Conservation (phyloP, 2,888 invertebrate genomes). For the Pristionchus maxplancki region DNA sequence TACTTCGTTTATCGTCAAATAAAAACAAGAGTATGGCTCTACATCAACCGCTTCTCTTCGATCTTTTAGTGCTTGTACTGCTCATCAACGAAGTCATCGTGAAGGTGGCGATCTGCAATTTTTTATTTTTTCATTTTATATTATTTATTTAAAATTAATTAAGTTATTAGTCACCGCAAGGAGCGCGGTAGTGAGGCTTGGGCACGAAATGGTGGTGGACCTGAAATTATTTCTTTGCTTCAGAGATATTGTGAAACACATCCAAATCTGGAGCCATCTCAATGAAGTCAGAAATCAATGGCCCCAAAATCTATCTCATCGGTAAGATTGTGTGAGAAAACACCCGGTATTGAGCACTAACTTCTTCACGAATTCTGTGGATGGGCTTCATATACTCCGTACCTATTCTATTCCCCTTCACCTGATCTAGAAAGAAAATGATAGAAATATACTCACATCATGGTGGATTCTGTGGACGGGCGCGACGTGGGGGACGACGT, state of each 20-base stretch:
- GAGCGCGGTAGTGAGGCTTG: slow-evolving; percentile 37
- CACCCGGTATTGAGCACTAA: too few species aligned
- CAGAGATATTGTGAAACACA: too few species aligned
- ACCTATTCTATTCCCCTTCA: too few species aligned
- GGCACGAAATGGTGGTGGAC: slow-evolving; percentile 33
- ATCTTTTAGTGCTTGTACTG: background rate
- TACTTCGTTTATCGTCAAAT: background rate
- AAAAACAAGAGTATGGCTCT: background rate
- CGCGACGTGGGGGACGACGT: background rate
- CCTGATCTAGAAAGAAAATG: too few species aligned
- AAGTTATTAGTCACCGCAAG: slow-evolving; percentile 16
- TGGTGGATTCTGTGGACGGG: slow-evolving; percentile 10
- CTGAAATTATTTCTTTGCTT: background rate
- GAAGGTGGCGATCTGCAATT: background rate
- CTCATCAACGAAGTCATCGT: background rate
- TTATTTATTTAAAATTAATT: slow-evolving; percentile 1
- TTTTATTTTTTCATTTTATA: too few species aligned
- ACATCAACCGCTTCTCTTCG: background rate
- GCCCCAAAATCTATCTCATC: too few species aligned
- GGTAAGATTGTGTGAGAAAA: too few species aligned
- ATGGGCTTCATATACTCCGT: too few species aligned
- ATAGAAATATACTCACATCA: background rate
- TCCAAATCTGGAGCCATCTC: too few species aligned
- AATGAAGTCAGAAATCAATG: too few species aligned
- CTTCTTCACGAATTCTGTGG: too few species aligned